A percentile compares a stretch with the other conserved stretches of the same genome.
Conservation (phyloP, 2,888 invertebrate species). For the Prionchulus punctatus region DNA sequence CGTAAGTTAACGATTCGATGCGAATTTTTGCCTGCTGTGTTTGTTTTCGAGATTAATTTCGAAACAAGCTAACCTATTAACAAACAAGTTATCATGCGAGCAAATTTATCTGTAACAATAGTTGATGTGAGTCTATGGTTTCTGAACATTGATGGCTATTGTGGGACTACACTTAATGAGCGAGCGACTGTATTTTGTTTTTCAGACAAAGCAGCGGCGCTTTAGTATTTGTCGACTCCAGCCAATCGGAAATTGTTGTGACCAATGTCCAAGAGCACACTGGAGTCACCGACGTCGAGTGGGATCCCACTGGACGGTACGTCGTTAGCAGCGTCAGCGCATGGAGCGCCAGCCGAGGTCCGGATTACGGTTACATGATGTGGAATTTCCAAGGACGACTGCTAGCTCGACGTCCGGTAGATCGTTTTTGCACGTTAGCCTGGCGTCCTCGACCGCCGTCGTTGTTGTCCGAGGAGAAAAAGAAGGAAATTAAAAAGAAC, state of each 20-base stretch:
- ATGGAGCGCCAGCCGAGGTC: slow-evolving; percentile 49
- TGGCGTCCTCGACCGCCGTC: slow-evolving; percentile 89
- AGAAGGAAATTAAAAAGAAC: slow-evolving; percentile 79
- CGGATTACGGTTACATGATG: slow-evolving; percentile 72
- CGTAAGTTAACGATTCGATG: slow-evolving; percentile 8
- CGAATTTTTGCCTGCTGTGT: too few species aligned
- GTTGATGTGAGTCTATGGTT: too few species aligned
- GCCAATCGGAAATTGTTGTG: slow-evolving; percentile 62
- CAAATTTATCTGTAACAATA: too few species aligned
- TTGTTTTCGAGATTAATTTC: too few species aligned
- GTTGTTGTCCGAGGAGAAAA: slow-evolving; percentile 49
- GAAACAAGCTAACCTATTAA: too few species aligned
- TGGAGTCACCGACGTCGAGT: slow-evolving; percentile 79
- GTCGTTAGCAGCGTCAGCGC: slow-evolving; percentile 84
- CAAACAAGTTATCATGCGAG: too few species aligned
- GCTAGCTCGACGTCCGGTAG: slow-evolving; percentile 63
- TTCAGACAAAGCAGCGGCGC: slow-evolving; percentile 49
- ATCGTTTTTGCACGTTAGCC: slow-evolving; percentile 77
- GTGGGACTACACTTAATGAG: background rate
- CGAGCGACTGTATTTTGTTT: background rate
- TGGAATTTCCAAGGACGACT: slow-evolving; percentile 79
- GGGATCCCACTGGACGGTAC: slow-evolving; percentile 97
- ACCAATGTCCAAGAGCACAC: slow-evolving; percentile 87
- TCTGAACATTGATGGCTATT: too few species aligned
- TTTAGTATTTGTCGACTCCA: slow-evolving; percentile 82